Evolutionary conservation across 2,888 invertebrate species (phyloP), one percentile per base, ranked within the genome.

Genomic region (Megaustenia siamemsis): DNA sequence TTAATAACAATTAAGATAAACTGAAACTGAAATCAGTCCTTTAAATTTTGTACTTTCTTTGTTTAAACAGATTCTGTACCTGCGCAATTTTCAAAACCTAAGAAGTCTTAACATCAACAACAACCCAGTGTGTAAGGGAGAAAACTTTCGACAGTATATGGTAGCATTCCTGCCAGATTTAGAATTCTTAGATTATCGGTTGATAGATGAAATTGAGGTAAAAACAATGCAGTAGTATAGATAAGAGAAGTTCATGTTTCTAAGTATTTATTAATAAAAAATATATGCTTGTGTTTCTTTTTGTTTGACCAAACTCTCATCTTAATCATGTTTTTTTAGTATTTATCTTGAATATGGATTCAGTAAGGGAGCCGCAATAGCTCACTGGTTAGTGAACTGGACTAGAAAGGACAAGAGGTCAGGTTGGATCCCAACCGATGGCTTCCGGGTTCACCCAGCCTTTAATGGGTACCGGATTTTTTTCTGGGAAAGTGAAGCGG

Each of bases 131-230:
- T 95, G 96, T 71, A 89, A 95, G 49, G 88, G 89, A 66, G 87
- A 89, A 35, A 95, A 95, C 82, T 96, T 97, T 85, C 95, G 96
- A 83, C 94, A 95, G n/a, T 96, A 96, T 90, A 94, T 97, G 0
- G 95, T 96, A 69, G 96, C 96, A 0, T 96, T 97, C 87, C 94
- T 98, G 10, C 96, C 96, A 0, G 95, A 95, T 90, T 94, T 97
- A 18, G 95, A 96, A 0, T 97, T 96, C 92, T 95, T 97, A 82
- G 96, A 97, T 92, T 97, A 97, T 91, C 95, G 95, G 91, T 95
- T 96, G 86, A 94, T 98, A 40, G 95, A 95, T 35, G 94, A 95
- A 85, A 91, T 91, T 76, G 90, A 92, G 32, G 94, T 94, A 87
- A 90, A 92, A 69, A 38, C 38, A 21, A 6, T 28, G 1, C 24